Conservation (phyloP, 2,797 vertebrate species). For the Micrastur ruficollis region DNA sequence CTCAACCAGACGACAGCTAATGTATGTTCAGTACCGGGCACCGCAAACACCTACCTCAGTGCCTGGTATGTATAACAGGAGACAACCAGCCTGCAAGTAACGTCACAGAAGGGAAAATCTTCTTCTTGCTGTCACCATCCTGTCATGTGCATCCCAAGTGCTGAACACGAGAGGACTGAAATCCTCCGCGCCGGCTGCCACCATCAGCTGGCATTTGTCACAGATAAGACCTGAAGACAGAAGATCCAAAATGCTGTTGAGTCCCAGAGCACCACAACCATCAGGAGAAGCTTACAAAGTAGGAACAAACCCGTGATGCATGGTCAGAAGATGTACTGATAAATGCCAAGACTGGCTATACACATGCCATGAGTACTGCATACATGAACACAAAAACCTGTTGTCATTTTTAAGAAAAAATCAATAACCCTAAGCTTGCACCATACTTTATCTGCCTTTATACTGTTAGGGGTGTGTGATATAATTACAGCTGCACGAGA, state of each 20-base stretch:
- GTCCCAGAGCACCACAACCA: neutral
- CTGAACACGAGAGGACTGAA: neutral
- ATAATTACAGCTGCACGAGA: neutral
- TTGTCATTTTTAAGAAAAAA: neutral
- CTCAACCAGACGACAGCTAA: neutral
- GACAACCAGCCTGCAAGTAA: neutral
- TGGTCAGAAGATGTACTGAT: neutral
- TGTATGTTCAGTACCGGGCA: fast-evolving
- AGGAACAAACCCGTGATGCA: fast-evolving
- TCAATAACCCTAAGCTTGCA: neutral
- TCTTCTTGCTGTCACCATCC: neutral
- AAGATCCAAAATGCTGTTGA: neutral
- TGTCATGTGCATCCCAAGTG: fast-evolving
- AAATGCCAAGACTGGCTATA: neutral
- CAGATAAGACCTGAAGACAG: neutral
- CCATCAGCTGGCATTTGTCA: neutral
- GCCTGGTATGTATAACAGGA: fast-evolving
- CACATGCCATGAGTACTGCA: fast-evolving
- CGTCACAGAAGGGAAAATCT: neutral
- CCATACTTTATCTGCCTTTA: neutral
- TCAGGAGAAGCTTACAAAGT: neutral
- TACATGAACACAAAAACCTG: neutral
- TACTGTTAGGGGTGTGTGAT: neutral
- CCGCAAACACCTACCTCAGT: neutral
- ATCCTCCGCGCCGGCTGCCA: neutral